Evolutionary conservation across 2,888 invertebrate species (phyloP).

Genomic region (Microctonus hyperodae): DNA sequence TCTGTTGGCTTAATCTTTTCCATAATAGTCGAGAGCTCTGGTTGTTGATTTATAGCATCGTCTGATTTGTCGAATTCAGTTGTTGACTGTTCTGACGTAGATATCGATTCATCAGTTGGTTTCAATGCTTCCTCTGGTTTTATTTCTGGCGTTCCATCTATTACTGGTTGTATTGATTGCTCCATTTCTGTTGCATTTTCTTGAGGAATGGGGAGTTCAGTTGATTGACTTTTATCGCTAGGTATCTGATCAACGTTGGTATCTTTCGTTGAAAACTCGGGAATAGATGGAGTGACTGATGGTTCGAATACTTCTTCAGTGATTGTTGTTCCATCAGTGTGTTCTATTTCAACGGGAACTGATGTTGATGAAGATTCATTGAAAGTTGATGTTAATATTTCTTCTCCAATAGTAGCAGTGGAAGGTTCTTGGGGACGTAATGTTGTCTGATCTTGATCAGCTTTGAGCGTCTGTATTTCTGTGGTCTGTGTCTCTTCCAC

Average conservation of each 20-base stretch:
- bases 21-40: neutral
- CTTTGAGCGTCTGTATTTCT: conserved; percentile 35
- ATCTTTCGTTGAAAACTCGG: neutral
- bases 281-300: neutral
- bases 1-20: conserved; percentile 24
- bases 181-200: conserved; percentile 18
- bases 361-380: conserved; percentile 4
- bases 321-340: neutral
- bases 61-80: conserved; percentile 27
- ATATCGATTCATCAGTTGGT: conserved; percentile 8
- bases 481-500: conserved; percentile 27
- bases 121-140: conserved; percentile 28
- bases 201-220: conserved; percentile 17
- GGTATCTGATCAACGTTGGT: neutral
- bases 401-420: neutral
- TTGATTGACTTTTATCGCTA: conserved; percentile 18
- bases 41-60: conserved; percentile 14
- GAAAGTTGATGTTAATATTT: neutral
- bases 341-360: neutral
- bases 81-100: conserved; percentile 18
- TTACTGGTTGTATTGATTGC: conserved; percentile 15
- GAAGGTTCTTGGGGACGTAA: conserved; percentile 17
- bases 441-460: conserved; percentile 27
- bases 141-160: conserved; percentile 17
- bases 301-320: conserved; percentile 3